Evolutionary conservation across 2,888 invertebrate species (phyloP).

Genomic region (Hirtodrosophila confusa): DNA sequence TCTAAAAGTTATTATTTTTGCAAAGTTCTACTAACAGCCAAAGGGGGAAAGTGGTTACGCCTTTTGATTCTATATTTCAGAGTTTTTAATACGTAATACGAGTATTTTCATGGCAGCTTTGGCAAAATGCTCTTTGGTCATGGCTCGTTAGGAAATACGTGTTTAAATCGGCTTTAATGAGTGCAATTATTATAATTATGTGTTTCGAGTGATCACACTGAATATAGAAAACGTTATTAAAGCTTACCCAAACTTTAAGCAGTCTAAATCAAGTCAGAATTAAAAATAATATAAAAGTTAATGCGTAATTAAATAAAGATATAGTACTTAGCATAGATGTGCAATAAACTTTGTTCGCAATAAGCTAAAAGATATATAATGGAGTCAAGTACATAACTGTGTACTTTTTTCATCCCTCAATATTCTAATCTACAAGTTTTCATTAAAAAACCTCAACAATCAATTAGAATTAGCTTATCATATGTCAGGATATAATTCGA

Average conservation of each 20-base stretch:
- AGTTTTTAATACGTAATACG: slow-evolving; percentile 5
- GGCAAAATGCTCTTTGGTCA: slow-evolving; percentile 55
- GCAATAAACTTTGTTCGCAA: slow-evolving; percentile 3
- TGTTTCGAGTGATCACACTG: slow-evolving; percentile 21
- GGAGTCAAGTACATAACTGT: too few relatives aligned
- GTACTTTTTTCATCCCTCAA: too few relatives aligned
- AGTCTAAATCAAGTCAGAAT: slow-evolving; percentile 4
- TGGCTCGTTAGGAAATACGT: slow-evolving; percentile 59
- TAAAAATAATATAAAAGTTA: neutral
- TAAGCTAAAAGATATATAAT: too few relatives aligned
- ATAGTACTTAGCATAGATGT: slow-evolving; percentile 2
- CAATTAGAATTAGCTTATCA: neutral
- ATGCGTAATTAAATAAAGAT: too few relatives aligned
- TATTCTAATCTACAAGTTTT: too few relatives aligned
- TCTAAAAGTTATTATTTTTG: neutral
- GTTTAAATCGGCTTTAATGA: slow-evolving; percentile 55
- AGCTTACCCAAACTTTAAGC: slow-evolving; percentile 1
- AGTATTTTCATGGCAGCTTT: slow-evolving; percentile 56
- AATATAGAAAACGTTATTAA: slow-evolving; percentile 36
- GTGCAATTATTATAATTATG: slow-evolving; percentile 66
- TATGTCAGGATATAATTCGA: neutral
- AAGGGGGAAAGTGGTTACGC: slow-evolving; percentile 56
- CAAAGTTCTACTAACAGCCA: slow-evolving; percentile 5
- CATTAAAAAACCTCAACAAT: too few relatives aligned
- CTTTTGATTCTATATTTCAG: slow-evolving; percentile 42